Percentiles rank a stretch among this genome's conserved stretches.
Conservation (phyloP, 2,113 vertebrate genomes). For the Eidolon helvum region DNA sequence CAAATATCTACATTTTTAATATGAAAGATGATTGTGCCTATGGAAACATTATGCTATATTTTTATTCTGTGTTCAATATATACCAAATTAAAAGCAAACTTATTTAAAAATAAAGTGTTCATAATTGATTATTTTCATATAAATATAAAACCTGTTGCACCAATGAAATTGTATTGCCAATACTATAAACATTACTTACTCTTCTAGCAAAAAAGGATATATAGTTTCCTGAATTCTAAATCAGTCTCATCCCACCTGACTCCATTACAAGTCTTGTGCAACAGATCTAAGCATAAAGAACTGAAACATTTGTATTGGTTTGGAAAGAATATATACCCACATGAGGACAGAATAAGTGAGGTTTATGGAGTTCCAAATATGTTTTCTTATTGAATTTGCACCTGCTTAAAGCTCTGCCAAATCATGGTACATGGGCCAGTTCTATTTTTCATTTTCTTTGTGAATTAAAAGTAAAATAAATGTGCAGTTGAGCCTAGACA, state of each 20-base stretch:
- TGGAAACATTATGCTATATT: not conserved
- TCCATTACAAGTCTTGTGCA: not conserved
- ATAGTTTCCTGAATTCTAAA: not conserved
- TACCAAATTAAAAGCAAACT: not conserved
- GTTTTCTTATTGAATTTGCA: conserved; percentile 78
- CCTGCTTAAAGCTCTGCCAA: conserved; percentile 78
- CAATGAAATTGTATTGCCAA: not conserved
- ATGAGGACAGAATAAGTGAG: conserved; percentile 67
- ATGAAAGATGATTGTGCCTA: not conserved
- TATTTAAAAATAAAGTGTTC: not conserved
- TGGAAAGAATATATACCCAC: conserved; percentile 65
- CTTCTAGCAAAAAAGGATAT: not conserved
- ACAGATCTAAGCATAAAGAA: conserved; percentile 35
- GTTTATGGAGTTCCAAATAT: conserved; percentile 79
- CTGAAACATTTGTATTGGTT: conserved; percentile 69
- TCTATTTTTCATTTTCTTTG: conserved; percentile 80
- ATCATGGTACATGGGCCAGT: conserved; percentile 76
- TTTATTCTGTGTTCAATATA: not conserved
- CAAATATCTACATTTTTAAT: not conserved
- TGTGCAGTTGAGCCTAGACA: conserved; percentile 81
- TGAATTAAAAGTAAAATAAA: conserved; percentile 82
- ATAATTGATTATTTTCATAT: not conserved
- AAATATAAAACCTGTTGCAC: not conserved
- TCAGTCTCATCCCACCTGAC: not conserved
- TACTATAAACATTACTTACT: not conserved